Evolutionary conservation across 2,888 invertebrate genomes (phyloP).

Genomic region (Drosophila birchii): DNA sequence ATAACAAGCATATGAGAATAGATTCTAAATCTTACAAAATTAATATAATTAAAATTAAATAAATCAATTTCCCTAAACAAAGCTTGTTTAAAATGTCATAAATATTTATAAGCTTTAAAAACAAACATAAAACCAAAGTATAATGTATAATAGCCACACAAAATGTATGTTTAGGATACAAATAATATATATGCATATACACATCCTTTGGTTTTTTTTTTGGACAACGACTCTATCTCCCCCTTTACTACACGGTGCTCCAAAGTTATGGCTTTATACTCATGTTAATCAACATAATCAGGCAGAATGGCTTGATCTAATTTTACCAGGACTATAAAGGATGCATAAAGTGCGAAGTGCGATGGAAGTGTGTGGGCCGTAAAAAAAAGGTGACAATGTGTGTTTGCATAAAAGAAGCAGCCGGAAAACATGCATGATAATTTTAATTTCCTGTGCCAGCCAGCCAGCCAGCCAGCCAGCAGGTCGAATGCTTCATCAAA

Average conservation of each 20-base stretch:
- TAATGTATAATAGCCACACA: not conserved
- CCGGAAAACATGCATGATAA: slow-evolving; percentile 57
- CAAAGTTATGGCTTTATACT: slow-evolving; percentile 5
- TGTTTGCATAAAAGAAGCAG: slow-evolving; percentile 6
- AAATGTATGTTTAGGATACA: not conserved
- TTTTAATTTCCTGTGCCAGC: slow-evolving; percentile 64
- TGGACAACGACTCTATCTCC: not conserved
- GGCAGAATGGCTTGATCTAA: slow-evolving; percentile 32
- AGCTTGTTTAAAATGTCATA: no score
- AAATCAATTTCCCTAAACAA: no score
- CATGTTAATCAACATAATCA: slow-evolving; percentile 41
- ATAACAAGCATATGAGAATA: not conserved
- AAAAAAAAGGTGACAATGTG: slow-evolving; percentile 45
- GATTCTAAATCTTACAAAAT: not conserved
- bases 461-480: slow-evolving; percentile 16
- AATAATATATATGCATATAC: not conserved
- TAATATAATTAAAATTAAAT: not conserved
- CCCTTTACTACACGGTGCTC: not conserved
- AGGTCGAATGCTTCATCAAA: slow-evolving; percentile 68
- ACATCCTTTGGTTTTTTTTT: not conserved
- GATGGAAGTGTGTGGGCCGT: slow-evolving; percentile 19
- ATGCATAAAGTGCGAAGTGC: slow-evolving; percentile 16
- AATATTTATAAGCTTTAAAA: not conserved
- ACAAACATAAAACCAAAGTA: not conserved
- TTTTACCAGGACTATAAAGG: slow-evolving; percentile 16